Percentiles rank a stretch among this genome's conserved stretches.
phyloP scores from a whole-genome alignment of 2,888 invertebrate species.

The Catocala nupta region DNA sequence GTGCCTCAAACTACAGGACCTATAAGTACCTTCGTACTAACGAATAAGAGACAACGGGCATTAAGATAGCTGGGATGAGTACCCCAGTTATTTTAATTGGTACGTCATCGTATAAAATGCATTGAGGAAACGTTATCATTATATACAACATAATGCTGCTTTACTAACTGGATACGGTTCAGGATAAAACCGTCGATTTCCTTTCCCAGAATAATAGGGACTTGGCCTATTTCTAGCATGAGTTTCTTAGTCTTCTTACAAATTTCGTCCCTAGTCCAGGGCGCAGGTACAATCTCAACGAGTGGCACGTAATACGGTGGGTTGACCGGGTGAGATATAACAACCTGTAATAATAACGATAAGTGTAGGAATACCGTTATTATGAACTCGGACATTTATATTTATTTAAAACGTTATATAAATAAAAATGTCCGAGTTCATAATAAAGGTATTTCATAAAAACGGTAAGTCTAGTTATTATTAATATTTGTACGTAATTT shows the following conservation, averaged over 20 bases:
- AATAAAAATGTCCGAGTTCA: too few species aligned
- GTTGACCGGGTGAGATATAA: slow-evolving; percentile 98
- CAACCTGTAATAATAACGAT: slow-evolving; percentile 80
- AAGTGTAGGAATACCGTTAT: too few species aligned
- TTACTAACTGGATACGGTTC: slow-evolving; percentile 87
- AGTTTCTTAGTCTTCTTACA: slow-evolving; percentile 90
- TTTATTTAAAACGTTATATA: too few species aligned
- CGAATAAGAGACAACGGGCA: too few species aligned
- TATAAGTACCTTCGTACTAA: too few species aligned
- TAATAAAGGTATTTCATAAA: too few species aligned
- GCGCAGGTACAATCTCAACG: slow-evolving; percentile 97
- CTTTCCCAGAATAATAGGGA: slow-evolving; percentile 93
- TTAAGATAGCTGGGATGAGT: too few species aligned
- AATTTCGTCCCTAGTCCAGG: slow-evolving; percentile 95
- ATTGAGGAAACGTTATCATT: neutral
- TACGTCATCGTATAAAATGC: neutral
- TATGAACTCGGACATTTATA: too few species aligned
- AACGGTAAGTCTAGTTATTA: too few species aligned
- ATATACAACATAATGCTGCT: neutral
- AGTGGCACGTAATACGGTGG: slow-evolving; percentile 98
- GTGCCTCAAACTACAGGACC: too few species aligned
- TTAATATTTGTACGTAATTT: too few species aligned
- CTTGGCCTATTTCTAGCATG: slow-evolving; percentile 96
- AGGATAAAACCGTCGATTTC: slow-evolving; percentile 97
- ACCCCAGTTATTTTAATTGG: too few species aligned